These are phyloP conservation scores for Mimas tiliae DNA, from an alignment of 2,888 invertebrate genomes.

Conservation along the genomic window DNA sequence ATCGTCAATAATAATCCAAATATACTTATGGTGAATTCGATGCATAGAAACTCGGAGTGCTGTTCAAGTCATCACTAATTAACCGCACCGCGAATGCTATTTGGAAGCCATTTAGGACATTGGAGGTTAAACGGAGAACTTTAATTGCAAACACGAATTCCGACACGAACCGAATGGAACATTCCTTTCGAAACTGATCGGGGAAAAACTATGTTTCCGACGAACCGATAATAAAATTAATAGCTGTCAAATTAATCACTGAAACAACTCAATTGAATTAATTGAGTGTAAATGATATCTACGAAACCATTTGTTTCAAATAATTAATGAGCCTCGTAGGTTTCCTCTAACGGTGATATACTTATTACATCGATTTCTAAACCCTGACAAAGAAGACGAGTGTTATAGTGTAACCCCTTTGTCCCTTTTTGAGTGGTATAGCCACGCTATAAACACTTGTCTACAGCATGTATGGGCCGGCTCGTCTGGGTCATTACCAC, in stretches of 20 bases:
- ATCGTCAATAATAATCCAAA: too few relatives aligned
- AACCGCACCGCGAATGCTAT: background rate
- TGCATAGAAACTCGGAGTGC: too few relatives aligned
- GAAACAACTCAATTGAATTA: constrained; percentile 14
- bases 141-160: constrained; percentile 3
- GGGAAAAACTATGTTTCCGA: background rate
- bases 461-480: too few relatives aligned
- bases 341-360: background rate
- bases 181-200: background rate
- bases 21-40: too few relatives aligned
- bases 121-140: background rate
- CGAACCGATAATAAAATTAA: background rate
- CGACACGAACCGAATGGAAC: background rate
- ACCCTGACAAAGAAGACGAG: too few relatives aligned
- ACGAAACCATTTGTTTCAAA: background rate
- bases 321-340: background rate
- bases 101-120: background rate
- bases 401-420: too few relatives aligned
- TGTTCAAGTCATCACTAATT: background rate
- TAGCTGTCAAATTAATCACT: constrained; percentile 7
- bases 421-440: too few relatives aligned
- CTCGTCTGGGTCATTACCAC: too few relatives aligned
- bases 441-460: too few relatives aligned
- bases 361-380: background rate
- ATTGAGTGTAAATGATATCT: constrained; percentile 6